Conservation (phyloP, 2,113 vertebrate genomes). For the Cebidichthys violaceus region DNA sequence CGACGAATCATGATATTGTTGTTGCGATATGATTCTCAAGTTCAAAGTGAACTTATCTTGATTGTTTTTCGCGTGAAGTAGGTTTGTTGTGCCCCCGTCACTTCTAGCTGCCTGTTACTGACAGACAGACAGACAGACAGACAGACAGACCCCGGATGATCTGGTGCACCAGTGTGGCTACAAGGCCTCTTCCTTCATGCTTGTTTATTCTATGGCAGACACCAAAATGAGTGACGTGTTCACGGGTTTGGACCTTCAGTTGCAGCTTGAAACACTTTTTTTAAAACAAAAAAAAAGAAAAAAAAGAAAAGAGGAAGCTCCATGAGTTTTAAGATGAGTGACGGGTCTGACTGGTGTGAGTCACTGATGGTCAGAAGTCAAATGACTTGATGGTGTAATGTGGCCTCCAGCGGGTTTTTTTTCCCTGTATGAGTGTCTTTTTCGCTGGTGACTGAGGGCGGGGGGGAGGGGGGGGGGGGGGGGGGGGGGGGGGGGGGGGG, state of each 20-base stretch:
- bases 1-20: slow-evolving; percentile 29
- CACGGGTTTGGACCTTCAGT: background rate
- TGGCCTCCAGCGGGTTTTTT: slow-evolving; percentile 13
- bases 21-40: slow-evolving; percentile 20
- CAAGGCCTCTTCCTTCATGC: slow-evolving; percentile 15
- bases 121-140: slow-evolving; percentile 35
- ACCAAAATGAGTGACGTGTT: slow-evolving; percentile 30
- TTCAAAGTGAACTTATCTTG: slow-evolving; percentile 2
- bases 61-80: background rate
- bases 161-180: slow-evolving; percentile 2
- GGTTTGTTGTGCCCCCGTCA: background rate
- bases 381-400: slow-evolving; percentile 51
- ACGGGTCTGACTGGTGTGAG: slow-evolving; percentile 43
- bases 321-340: slow-evolving; percentile 10
- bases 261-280: background rate
- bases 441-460: slow-evolving; percentile 4
- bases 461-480: too few species aligned
- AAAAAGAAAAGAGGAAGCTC: slow-evolving; percentile 36
- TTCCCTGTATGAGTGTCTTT: slow-evolving; percentile 21
- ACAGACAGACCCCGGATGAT: slow-evolving; percentile 17
- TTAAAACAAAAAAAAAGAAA: slow-evolving; percentile 1
- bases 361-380: slow-evolving; percentile 70
- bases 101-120: background rate
- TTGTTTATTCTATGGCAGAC: background rate
- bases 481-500: too few species aligned